Base-by-base conservation (phyloP, 2,113 vertebrate species). In the Hydrochoerus hydrochaeris region DNA sequence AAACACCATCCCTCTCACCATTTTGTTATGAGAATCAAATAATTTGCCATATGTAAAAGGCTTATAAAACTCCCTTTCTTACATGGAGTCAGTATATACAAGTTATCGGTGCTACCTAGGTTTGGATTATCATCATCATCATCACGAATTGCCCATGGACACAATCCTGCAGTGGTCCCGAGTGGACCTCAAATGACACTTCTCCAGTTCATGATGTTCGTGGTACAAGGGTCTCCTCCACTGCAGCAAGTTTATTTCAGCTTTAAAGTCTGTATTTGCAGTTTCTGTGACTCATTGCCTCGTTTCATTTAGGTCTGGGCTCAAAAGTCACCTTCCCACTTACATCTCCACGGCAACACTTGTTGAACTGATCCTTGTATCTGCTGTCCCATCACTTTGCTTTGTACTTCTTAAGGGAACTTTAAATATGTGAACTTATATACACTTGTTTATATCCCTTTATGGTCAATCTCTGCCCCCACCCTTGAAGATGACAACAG, bases 141-240 rank as follows among this genome's bases (percentile, higher is more conserved):
- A 1, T 17, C 69, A 49, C 41, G 28, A 44, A 13, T 1, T 35
- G 35, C 19, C 20, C 10, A 2, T 0, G 11, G 30, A 2, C 58
- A 63, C 17, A 80, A 0, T 8, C 41, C 28, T 30, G 11, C 30
- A 24, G 9, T 12, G 2, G 10, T 60, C 73, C n/a, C 32, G 8
- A 16, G 3, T 1, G 20, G n/a, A 10, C 12, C 14, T 41, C n/a
- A 20, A 4, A 12, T 4, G 30, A 58, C n/a, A 5, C 7, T 49
- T 19, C 16, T 46, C 41, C 1, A 22, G 52, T 16, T 28, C 10
- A 28, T 22, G 49, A 54, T 52, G 28, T 38, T 60, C 28, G 8
- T 19, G 19, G 7, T 35, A 28, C 28, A 6, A 69, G 4, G 17
- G 2, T 3, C 28, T 16, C 22, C 65, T 6, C 32, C 13, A 41